These are phyloP conservation scores for Drosophila melanogaster DNA, from an alignment of 1,140 invertebrate species.

Conservation along the genomic window Release_6_plus_ISO1_MT NT_033777.3:27568001-27568500, in stretches of 20 bases:
- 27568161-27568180: conserved; percentile 13
- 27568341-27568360: conserved; percentile 41
- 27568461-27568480: conserved; percentile 61
- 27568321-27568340: conserved; percentile 77
- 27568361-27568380: conserved; percentile 78
- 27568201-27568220: conserved; percentile 55
- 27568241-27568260: neutral
- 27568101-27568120: conserved; percentile 76
- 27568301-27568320: conserved; percentile 37
- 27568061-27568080: conserved; percentile 69
- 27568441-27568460: conserved; percentile 62
- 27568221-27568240: conserved; percentile 14
- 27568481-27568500: conserved; percentile 28
- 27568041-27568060: conserved; percentile 47
- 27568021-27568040: conserved; percentile 53
- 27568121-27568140: conserved; percentile 8
- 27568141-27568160: conserved; percentile 4
- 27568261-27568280: conserved; percentile 35
- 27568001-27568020: conserved; percentile 16
- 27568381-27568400: conserved; percentile 67
- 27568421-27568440: conserved; percentile 40
- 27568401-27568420: neutral
- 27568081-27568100: conserved; percentile 71
- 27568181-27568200: conserved; percentile 73
- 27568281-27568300: conserved; percentile 20